Percentiles rank a stretch among this genome's conserved stretches.
Evolutionary conservation across 2,797 vertebrate genomes (phyloP).

Genomic region (Malurus leucopterus): DNA sequence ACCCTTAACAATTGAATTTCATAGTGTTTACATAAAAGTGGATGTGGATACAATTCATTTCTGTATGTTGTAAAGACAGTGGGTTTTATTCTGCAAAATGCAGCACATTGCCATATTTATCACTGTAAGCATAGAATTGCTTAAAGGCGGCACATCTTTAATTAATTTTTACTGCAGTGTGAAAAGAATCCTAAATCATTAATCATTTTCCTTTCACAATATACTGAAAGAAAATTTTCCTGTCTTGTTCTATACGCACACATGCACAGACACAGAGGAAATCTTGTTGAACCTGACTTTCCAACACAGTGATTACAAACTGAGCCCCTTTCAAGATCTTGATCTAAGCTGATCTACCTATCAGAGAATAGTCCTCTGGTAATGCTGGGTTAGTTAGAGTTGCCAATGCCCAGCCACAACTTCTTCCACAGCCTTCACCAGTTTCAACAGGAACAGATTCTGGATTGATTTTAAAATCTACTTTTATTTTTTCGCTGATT

Average conservation of each 20-base stretch:
- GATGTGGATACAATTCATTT: conserved; percentile 41
- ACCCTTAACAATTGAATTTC: conserved; percentile 46
- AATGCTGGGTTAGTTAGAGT: background rate
- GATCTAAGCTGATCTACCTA: background rate
- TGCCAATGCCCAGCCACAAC: background rate
- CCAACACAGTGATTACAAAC: background rate
- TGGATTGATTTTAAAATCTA: background rate
- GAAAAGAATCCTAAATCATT: conserved; percentile 51
- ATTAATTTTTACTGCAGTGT: conserved; percentile 50
- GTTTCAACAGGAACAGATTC: background rate
- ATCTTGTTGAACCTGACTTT: background rate
- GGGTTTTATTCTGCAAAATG: conserved; percentile 45
- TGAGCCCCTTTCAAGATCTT: background rate
- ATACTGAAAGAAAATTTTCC: conserved; percentile 21
- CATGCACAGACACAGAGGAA: background rate
- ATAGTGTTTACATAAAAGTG: conserved; percentile 53
- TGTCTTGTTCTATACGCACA: background rate
- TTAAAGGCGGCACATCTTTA: conserved; percentile 54
- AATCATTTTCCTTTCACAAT: conserved; percentile 37
- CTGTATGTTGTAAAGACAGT: background rate
- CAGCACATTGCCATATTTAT: conserved; percentile 50
- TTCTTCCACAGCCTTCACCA: background rate
- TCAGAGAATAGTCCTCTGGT: background rate
- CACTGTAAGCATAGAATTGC: conserved; percentile 29
- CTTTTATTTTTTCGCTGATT: background rate